Evolutionary conservation across 2,797 vertebrate genomes (phyloP).

Genomic region (Muscicapa striata): DNA sequence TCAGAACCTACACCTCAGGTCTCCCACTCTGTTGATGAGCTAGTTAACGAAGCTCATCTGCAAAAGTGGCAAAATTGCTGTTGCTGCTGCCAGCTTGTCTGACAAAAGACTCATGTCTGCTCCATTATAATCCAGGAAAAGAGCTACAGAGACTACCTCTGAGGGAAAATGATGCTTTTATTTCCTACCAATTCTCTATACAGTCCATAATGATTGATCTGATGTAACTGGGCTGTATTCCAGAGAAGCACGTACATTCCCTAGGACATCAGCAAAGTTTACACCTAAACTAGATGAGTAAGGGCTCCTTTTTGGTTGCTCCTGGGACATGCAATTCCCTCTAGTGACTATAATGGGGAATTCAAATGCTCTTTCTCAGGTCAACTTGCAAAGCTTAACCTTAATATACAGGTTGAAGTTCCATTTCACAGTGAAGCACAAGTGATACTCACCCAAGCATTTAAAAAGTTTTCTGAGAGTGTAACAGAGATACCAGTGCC

Average conservation of each 20-base stretch:
- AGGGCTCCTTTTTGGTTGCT: not conserved
- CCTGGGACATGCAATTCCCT: not conserved
- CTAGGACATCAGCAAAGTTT: not conserved
- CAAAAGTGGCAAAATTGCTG: not conserved
- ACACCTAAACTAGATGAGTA: not conserved
- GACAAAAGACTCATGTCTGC: not conserved
- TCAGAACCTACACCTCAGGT: not conserved
- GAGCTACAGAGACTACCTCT: not conserved
- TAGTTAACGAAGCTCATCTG: not conserved
- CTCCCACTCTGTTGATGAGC: not conserved
- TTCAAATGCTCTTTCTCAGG: not conserved
- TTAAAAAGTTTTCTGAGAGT: not conserved
- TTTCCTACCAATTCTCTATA: not conserved
- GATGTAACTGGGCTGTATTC: not conserved
- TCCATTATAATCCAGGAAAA: not conserved
- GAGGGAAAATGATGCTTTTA: not conserved
- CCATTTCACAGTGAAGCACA: not conserved
- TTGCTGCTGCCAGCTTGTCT: not conserved
- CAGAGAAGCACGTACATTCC: not conserved
- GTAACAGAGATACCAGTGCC: not conserved
- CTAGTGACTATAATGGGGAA: not conserved
- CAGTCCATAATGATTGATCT: not conserved
- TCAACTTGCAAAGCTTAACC: not conserved
- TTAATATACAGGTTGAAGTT: not conserved
- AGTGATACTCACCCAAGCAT: not conserved